Conservation (phyloP, 2,113 vertebrate genomes). For the Protomyctophum bolini region DNA sequence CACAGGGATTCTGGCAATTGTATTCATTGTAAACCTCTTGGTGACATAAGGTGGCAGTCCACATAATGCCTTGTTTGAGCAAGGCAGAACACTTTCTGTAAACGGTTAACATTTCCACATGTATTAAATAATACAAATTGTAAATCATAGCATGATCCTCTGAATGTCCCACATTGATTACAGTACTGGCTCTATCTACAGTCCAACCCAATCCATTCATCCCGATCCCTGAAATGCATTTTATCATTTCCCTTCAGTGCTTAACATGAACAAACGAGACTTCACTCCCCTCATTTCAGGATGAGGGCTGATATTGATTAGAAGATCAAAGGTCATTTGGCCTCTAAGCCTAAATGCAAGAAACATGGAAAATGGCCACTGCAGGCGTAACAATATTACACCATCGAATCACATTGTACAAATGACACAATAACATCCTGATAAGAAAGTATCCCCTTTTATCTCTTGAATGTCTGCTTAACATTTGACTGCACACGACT, state of each 20-base stretch:
- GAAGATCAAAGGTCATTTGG: conserved; percentile 31
- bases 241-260: neutral
- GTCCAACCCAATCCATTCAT: neutral
- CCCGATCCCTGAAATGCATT: neutral
- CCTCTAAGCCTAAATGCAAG: conserved; percentile 8
- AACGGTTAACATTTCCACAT: no score
- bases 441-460: neutral
- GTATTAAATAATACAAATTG: no score
- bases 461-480: neutral
- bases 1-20: no score
- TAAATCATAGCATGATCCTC: no score
- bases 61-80: no score
- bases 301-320: conserved; percentile 28
- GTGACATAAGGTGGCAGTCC: no score
- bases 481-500: no score
- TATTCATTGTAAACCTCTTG: no score
- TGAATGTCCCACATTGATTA: neutral
- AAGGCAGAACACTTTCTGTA: no score
- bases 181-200: neutral
- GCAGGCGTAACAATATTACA: conserved; percentile 8
- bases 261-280: conserved; percentile 6
- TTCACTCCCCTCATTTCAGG: conserved; percentile 9
- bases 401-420: conserved; percentile 18
- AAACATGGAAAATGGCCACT: conserved; percentile 18
- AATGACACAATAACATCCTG: conserved; percentile 16